These are phyloP conservation scores for Dolichotis patagonum DNA, from an alignment of 2,113 vertebrate genomes.

Conservation along the genomic window DNA sequence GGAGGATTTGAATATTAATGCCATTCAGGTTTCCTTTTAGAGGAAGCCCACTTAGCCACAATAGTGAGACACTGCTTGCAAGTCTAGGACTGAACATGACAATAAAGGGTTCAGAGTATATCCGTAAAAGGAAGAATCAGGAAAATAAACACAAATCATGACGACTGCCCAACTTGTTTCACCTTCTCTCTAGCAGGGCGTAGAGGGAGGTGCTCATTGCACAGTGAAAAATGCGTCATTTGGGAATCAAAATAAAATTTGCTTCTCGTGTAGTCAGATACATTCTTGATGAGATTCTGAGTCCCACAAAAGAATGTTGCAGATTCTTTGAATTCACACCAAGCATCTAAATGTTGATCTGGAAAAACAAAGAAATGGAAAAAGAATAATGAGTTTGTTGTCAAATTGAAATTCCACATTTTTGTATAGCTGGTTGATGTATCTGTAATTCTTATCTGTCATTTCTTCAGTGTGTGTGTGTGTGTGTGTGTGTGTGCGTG, in stretches of 20 bases:
- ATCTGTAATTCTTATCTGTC: slow-evolving; percentile 86
- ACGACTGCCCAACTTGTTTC: slow-evolving; percentile 61
- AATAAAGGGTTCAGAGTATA: slow-evolving; percentile 53
- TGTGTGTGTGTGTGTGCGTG: slow-evolving; percentile 61
- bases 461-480: slow-evolving; percentile 73
- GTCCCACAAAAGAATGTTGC: slow-evolving; percentile 82
- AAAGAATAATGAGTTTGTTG: slow-evolving; percentile 82
- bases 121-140: slow-evolving; percentile 56
- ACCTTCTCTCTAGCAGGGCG: slow-evolving; percentile 78
- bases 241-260: slow-evolving; percentile 83
- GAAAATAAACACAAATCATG: slow-evolving; percentile 77
- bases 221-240: slow-evolving; percentile 83
- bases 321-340: slow-evolving; percentile 81
- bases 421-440: slow-evolving; percentile 83
- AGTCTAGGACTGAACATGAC: slow-evolving; percentile 60
- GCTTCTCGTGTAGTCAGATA: slow-evolving; percentile 80
- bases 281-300: slow-evolving; percentile 82
- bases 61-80: slow-evolving; percentile 53
- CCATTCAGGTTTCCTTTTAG: slow-evolving; percentile 21
- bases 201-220: slow-evolving; percentile 66
- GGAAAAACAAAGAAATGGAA: slow-evolving; percentile 72
- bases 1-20: slow-evolving; percentile 78
- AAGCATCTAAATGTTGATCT: slow-evolving; percentile 84
- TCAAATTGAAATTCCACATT: slow-evolving; percentile 83
- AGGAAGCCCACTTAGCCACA: slow-evolving; percentile 56